These are phyloP conservation scores for Kryphioiulus occultus DNA, from an alignment of 2,888 invertebrate genomes.

Conservation along the genomic window DNA sequence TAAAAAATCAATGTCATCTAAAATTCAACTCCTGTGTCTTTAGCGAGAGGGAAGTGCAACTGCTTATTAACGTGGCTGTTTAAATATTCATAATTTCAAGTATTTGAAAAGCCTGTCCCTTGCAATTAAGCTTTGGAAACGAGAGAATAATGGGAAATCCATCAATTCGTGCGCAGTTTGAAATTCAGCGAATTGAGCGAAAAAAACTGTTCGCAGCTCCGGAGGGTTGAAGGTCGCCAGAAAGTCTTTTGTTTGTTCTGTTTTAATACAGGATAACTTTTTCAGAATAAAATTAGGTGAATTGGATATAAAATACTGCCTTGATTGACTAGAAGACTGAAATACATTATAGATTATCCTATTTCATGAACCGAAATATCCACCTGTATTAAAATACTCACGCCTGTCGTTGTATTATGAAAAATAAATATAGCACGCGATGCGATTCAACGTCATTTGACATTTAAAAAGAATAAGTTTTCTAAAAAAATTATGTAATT, in stretches of 20 bases:
- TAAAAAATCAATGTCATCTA: conserved; percentile 35
- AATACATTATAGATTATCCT: too few relatives aligned
- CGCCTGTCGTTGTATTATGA: too few relatives aligned
- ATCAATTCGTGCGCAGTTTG: not conserved
- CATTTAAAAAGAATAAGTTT: too few relatives aligned
- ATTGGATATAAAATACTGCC: too few relatives aligned
- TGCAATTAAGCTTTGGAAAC: conserved; percentile 20
- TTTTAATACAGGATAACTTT: too few relatives aligned
- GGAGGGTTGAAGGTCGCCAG: not conserved
- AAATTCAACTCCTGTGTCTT: conserved; percentile 34
- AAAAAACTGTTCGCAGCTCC: not conserved
- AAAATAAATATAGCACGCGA: too few relatives aligned
- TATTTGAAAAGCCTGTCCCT: conserved; percentile 1
- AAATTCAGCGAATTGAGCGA: not conserved
- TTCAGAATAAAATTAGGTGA: too few relatives aligned
- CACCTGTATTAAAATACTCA: too few relatives aligned
- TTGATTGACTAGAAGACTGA: too few relatives aligned
- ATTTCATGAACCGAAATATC: too few relatives aligned
- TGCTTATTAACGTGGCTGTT: not conserved
- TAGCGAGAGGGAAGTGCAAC: conserved; percentile 27
- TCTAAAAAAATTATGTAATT: too few relatives aligned
- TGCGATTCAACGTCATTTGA: too few relatives aligned
- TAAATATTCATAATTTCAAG: conserved; percentile 39
- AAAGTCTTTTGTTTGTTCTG: not conserved
- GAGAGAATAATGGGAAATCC: conserved; percentile 33